Conservation (phyloP, 2,797 vertebrate genomes). For the Enteromius fasciolatus region DNA sequence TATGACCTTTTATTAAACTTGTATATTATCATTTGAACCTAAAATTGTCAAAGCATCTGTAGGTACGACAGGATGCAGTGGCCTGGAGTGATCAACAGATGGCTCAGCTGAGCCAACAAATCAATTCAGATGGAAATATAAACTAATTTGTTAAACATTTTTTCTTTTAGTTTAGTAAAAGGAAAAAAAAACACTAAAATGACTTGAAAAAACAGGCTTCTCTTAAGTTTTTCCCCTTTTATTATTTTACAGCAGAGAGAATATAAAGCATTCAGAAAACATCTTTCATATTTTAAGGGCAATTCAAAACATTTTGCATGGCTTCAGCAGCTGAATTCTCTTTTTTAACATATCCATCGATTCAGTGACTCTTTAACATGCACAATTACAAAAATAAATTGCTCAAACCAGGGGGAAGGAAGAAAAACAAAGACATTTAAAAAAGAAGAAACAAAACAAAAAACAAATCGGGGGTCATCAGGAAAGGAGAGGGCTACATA, state of each 20-base stretch:
- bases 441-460: conserved; percentile 65
- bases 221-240: conserved; percentile 88
- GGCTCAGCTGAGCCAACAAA: neutral
- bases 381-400: conserved; percentile 99
- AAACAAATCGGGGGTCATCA: conserved; percentile 63
- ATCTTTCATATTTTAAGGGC: conserved; percentile 99
- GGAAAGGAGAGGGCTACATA: conserved; percentile 75
- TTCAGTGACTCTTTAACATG: conserved; percentile 99
- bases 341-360: conserved; percentile 98
- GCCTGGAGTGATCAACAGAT: neutral
- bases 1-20: neutral
- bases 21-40: neutral
- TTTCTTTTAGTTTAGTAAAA: neutral
- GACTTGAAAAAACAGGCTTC: conserved; percentile 68
- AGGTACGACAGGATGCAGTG: neutral
- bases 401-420: conserved; percentile 84
- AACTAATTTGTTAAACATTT: neutral
- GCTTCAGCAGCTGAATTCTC: conserved; percentile 99
- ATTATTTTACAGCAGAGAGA: conserved; percentile 99
- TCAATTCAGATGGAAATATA: neutral
- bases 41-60: neutral
- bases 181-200: neutral
- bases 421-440: conserved; percentile 70
- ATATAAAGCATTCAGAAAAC: conserved; percentile 99
- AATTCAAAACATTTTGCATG: conserved; percentile 99